Evolutionary conservation across 1,140 invertebrate genomes (phyloP), one percentile per base, ranked within the genome.

Genomic region (Elysia chlorotica): DNA sequence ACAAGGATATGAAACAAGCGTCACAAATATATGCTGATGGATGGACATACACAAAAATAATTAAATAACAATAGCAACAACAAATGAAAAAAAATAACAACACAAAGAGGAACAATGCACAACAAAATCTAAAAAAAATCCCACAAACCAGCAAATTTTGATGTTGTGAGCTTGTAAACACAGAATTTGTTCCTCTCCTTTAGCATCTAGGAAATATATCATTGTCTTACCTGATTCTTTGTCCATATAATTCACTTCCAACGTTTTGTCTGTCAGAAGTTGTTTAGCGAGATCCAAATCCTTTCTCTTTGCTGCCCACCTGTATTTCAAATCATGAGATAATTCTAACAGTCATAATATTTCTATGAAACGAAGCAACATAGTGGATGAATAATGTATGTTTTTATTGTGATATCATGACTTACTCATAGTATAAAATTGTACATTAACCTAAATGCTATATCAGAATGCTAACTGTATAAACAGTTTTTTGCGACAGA

Each of bases 161-260:
- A 6, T 6, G 5, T 17, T 6, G 48, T 41, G 3, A 5, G 3
- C 25, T 37, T 23, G 5, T 3, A 21, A 41, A 41, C 6, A 30
- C 23, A 14, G 23, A 3, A 41, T 66, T 17, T 25, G 19, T 21
- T 17, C n/a, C 21, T 4, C 14, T 66, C 48, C 25, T 38, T 37
- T 17, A 41, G n/a, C 30, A 48, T 6, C 37, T 31, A 10, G 2
- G 21, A 61, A 10, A 17, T 10, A 23, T 37, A 35, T 33, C 6
- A 30, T 37, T 19, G 30, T 21, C 48, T 41, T 76, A 82, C 82
- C 83, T 62, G 82, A 75, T 38, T 81, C 78, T 57, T 76, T 78
- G 57, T 85, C 83, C 5, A 81, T 74, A 61, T 76, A 78, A 69
- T 84, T 81, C 2, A 85, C 83, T 59, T 85, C 80, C 78, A 80